Evolutionary conservation across 2,888 invertebrate genomes (phyloP), one percentile per base, ranked within the genome.

Genomic region (Magallana nippona): DNA sequence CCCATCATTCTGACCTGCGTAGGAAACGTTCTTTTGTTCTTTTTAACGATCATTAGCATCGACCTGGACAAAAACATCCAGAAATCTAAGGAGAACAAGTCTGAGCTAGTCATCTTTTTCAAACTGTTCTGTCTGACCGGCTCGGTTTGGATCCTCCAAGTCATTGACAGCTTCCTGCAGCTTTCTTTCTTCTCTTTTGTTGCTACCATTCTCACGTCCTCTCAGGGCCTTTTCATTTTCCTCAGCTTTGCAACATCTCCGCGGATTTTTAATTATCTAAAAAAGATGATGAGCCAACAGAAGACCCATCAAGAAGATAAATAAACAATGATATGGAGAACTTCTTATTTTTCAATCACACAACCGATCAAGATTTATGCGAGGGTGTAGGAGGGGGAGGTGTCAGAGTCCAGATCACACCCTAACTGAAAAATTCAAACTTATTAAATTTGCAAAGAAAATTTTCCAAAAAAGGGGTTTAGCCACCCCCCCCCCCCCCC

Each of bases 161-260:
- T 60, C 19, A 60, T 60, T 19, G 27, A 63, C 22, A 22, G 63
- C 27, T 22, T 63, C 27, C 11, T 63, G 22, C 63, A 63, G 19
- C 19, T 63, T 63, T 63, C 63, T 10, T 22, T 22, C 11, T 63
- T 63, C 63, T 63, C 63, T 63, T 63, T 63, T 19, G 63, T 63
- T 63, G 27, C 22, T 1, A 27, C 63, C 11, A 22, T 63, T 63
- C 63, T 63, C 22, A 63, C 63, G 27, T 63, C 63, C 1, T 63
- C 63, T n/a, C 63, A 63, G 11, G 63, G 63, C 8, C 11, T 63
- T 22, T 63, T 63, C 27, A 63, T 63, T 27, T 63, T 63, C 11
- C 3, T 22, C 13, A 22, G 63, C 11, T 10, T 63, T 63, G 27
- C 22, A 13, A 19, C 27, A 13, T 63, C 63, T 10, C 22, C 19